A percentile compares a stretch with the other conserved stretches of the same genome.
Conservation (phyloP, 2,113 vertebrate genomes). For the Columba livia region DNA sequence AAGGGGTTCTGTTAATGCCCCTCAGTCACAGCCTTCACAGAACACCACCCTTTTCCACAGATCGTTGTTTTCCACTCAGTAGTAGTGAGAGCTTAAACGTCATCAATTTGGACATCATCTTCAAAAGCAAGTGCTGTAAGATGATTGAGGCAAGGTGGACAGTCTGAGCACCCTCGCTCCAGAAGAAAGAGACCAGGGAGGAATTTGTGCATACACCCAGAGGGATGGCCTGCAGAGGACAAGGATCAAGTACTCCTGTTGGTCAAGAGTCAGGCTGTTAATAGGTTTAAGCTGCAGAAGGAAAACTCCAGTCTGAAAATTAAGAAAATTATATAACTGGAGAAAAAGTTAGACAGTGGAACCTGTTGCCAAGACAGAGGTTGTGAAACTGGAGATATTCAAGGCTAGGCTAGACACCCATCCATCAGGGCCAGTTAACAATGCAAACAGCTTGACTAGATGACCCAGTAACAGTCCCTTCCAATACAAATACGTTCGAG, state of each 20-base stretch:
- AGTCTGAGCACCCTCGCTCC: background rate
- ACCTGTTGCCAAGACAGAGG: conserved; percentile 56
- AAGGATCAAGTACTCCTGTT: conserved; percentile 40
- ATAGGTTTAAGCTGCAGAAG: conserved; percentile 32
- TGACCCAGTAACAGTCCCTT: conserved; percentile 52
- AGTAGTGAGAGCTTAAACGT: background rate
- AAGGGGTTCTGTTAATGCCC: background rate
- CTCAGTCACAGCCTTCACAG: background rate
- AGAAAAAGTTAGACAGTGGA: conserved; percentile 67
- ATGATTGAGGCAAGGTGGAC: background rate
- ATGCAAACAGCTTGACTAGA: conserved; percentile 54
- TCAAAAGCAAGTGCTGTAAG: background rate
- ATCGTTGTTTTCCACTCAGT: background rate
- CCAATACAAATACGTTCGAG: conserved; percentile 43
- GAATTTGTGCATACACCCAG: background rate
- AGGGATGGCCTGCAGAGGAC: background rate
- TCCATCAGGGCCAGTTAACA: conserved; percentile 45
- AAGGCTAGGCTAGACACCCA: conserved; percentile 51
- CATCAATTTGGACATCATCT: background rate
- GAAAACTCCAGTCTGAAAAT: conserved; percentile 32
- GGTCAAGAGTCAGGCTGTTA: conserved; percentile 64
- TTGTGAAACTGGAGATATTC: conserved; percentile 66
- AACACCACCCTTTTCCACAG: background rate
- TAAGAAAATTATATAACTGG: conserved; percentile 58
- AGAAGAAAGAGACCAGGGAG: background rate